phyloP scores from a whole-genome alignment of 2,113 vertebrate species.

The Marcusenius ussheri region DNA sequence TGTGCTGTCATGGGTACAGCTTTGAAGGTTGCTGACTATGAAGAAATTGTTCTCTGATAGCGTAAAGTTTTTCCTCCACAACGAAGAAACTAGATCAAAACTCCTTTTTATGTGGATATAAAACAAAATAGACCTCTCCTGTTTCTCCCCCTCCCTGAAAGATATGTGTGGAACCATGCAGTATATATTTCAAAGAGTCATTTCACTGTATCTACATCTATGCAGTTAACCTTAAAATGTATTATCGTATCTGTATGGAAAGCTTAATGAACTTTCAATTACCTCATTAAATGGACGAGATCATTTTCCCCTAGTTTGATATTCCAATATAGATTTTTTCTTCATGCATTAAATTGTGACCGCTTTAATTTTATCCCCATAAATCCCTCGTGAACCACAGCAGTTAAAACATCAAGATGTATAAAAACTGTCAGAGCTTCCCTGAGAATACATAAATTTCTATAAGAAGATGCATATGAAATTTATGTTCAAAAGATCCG shows the following conservation, averaged over 20 bases:
- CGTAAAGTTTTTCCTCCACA: not conserved
- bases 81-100: slow-evolving; percentile 6
- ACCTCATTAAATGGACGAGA: not conserved
- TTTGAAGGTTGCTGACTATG: slow-evolving; percentile 27
- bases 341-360: not conserved
- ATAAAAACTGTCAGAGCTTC: not conserved
- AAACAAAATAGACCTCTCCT: not conserved
- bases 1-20: not conserved
- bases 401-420: slow-evolving; percentile 7
- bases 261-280: slow-evolving; percentile 4
- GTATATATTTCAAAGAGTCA: not conserved
- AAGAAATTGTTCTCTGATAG: not conserved
- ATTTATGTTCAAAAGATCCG: not conserved
- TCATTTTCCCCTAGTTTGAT: not conserved
- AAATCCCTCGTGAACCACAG: not conserved
- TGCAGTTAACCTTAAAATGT: not conserved
- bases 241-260: not conserved
- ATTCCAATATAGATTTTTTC: not conserved
- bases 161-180: not conserved
- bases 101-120: not conserved
- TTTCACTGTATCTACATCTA: not conserved
- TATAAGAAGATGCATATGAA: not conserved
- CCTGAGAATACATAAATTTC: not conserved
- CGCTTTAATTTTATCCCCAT: slow-evolving; percentile 18
- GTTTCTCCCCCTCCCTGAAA: not conserved